These are phyloP conservation scores for Caradrina clavipalpis DNA, from an alignment of 2,888 invertebrate genomes.

Conservation along the genomic window DNA sequence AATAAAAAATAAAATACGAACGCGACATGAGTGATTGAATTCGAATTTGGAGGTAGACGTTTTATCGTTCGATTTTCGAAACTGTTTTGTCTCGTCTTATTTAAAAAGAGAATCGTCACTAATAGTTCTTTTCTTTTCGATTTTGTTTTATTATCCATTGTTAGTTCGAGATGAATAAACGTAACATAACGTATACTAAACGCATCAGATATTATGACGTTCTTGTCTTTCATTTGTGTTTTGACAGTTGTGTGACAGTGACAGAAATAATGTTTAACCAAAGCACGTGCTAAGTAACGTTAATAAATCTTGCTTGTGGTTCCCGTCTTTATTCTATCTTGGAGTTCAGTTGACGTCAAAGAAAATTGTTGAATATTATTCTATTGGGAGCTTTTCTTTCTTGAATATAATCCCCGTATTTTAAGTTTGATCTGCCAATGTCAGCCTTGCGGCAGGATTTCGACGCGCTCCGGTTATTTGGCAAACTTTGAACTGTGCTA, in stretches of 20 bases:
- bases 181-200: background rate
- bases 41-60: constrained; percentile 21
- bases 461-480: constrained; percentile 40
- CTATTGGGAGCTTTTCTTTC: background rate
- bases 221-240: background rate
- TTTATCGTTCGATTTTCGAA: constrained; percentile 1
- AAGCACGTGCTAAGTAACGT: background rate
- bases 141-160: too few relatives aligned
- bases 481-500: constrained; percentile 49
- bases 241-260: background rate
- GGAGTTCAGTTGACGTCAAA: background rate
- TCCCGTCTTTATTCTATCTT: too few relatives aligned
- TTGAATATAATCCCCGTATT: background rate
- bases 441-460: constrained; percentile 21
- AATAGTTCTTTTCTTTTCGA: background rate
- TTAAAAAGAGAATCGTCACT: background rate
- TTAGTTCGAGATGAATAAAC: too few relatives aligned
- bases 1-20: constrained; percentile 36
- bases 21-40: constrained; percentile 31
- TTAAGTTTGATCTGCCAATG: constrained; percentile 27
- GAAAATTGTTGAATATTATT: background rate
- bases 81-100: background rate
- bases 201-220: background rate
- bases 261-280: background rate
- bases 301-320: background rate